A percentile compares a stretch with the other conserved stretches of the same genome.
Conservation (phyloP, 2,113 vertebrate genomes). For the Strigops habroptila region DNA sequence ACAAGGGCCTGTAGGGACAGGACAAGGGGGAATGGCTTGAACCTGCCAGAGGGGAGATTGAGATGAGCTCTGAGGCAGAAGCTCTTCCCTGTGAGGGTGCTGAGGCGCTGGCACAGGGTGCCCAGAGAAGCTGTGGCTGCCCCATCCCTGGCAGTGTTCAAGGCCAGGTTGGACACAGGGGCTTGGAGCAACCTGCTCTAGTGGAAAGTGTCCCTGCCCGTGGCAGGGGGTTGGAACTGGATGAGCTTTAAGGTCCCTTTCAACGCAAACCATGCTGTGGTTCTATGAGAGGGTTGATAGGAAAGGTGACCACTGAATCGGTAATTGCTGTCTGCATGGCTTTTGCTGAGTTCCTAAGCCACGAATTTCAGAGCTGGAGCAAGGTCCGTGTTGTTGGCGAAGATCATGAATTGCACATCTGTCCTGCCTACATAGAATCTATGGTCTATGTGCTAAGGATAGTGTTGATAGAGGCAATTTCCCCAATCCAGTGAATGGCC, state of each 20-base stretch:
- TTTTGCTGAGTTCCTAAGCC: not conserved
- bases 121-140: no score
- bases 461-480: not conserved
- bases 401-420: rapidly evolving
- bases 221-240: not conserved
- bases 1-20: no score
- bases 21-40: no score
- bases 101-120: no score
- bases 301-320: not conserved
- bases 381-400: rapidly evolving
- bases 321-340: rapidly evolving
- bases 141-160: no score
- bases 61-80: no score
- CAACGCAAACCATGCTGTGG: not conserved
- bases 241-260: not conserved
- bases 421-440: rapidly evolving
- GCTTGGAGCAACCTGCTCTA: not conserved
- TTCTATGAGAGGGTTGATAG: not conserved
- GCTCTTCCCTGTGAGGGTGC: no score
- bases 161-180: no score
- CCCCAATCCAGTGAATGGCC: rapidly evolving
- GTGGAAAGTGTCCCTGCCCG: not conserved
- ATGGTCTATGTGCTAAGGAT: not conserved
- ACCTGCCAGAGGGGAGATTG: no score
- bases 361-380: not conserved